A percentile compares a stretch with the other conserved stretches of the same genome.
Evolutionary conservation across 2,113 vertebrate genomes (phyloP).

Genomic region (western clawed frog (Xenopus tropicalis)): DNA sequence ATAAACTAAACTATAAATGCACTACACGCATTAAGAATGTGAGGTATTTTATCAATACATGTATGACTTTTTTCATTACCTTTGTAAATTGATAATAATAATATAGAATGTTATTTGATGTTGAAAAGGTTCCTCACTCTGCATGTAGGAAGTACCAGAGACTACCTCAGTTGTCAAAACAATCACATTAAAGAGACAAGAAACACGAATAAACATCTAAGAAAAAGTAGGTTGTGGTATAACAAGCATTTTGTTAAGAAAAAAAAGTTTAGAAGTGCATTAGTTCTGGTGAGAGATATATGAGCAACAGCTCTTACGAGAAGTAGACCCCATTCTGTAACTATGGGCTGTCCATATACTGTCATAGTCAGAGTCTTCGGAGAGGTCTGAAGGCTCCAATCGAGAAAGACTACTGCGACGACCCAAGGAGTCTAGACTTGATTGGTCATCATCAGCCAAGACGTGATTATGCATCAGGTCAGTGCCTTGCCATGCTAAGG

Average conservation of each 20-base stretch:
- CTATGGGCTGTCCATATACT: slow-evolving; percentile 99
- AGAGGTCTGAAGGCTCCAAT: slow-evolving; percentile 94
- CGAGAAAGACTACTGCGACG: slow-evolving; percentile 96
- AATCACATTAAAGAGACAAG: slow-evolving; percentile 75
- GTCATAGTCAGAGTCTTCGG: slow-evolving; percentile 99
- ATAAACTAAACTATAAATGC: slow-evolving; percentile 53
- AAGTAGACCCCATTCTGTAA: slow-evolving; percentile 96
- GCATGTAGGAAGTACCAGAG: slow-evolving; percentile 62
- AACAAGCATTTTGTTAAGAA: slow-evolving; percentile 80
- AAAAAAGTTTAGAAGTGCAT: slow-evolving; percentile 73
- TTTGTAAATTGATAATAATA: slow-evolving; percentile 40
- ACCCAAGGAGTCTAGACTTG: slow-evolving; percentile 88
- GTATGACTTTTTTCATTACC: slow-evolving; percentile 4
- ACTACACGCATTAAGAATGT: slow-evolving; percentile 49
- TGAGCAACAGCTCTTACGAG: slow-evolving; percentile 98
- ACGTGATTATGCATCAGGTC: slow-evolving; percentile 99
- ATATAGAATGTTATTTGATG: slow-evolving; percentile 35
- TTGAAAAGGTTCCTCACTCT: slow-evolving; percentile 59
- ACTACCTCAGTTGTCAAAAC: slow-evolving; percentile 70
- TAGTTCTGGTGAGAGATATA: slow-evolving; percentile 99
- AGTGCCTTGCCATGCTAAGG: slow-evolving; percentile 98
- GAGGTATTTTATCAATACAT: slow-evolving; percentile 48
- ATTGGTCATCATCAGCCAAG: slow-evolving; percentile 92
- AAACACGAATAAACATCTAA: slow-evolving; percentile 85
- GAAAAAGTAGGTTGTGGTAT: slow-evolving; percentile 81